A percentile compares a stretch with the other conserved stretches of the same genome.
Conservation (phyloP, 2,797 vertebrate genomes). For the Phoebastria nigripes region DNA sequence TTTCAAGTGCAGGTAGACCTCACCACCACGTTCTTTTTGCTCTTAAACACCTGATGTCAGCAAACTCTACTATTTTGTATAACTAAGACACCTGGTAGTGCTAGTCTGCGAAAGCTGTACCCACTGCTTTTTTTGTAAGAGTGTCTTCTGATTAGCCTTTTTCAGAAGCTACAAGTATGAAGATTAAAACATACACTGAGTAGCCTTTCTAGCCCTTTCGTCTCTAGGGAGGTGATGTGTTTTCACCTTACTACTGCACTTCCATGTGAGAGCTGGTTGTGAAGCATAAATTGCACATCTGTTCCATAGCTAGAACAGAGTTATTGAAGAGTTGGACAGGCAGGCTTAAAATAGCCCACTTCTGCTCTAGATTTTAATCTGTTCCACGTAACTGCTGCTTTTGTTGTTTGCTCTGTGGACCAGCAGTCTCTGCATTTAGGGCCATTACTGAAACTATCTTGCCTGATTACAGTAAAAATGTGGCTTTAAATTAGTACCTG, state of each 20-base stretch:
- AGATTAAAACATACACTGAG: not conserved
- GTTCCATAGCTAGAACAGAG: not conserved
- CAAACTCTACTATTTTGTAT: not conserved
- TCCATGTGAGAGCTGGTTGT: not conserved
- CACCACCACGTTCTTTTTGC: not conserved
- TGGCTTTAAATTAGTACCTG: conserved; percentile 19
- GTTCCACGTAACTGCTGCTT: conserved; percentile 12
- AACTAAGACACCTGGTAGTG: not conserved
- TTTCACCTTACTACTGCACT: not conserved
- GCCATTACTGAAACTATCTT: not conserved
- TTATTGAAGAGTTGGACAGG: not conserved
- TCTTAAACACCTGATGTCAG: not conserved
- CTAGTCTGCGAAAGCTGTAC: not conserved
- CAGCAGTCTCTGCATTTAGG: not conserved
- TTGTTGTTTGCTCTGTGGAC: not conserved
- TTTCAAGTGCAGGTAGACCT: not conserved
- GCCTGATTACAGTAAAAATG: conserved; percentile 21
- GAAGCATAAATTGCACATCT: not conserved
- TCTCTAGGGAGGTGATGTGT: not conserved
- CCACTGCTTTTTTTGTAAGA: not conserved
- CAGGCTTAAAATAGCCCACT: not conserved
- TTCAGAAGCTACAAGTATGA: not conserved
- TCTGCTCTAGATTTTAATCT: not conserved
- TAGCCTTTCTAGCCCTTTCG: conserved; percentile 1
- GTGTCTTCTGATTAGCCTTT: not conserved